Evolutionary conservation across 2,888 invertebrate genomes (phyloP).

Genomic region (Sesamia inferens): DNA sequence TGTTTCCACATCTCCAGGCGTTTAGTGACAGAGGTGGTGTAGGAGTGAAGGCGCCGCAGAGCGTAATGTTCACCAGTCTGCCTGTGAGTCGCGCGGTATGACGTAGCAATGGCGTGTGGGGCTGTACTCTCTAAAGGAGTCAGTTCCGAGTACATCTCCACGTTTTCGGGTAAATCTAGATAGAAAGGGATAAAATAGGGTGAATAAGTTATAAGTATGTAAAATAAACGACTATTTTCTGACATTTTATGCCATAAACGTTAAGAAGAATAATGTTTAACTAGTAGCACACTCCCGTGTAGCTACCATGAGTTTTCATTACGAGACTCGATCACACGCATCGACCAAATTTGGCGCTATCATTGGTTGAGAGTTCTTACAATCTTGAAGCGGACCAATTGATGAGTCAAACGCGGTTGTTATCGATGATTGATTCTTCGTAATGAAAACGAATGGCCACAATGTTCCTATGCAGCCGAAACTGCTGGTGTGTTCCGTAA

Average conservation of each 20-base stretch:
- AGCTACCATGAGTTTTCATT: too few relatives aligned
- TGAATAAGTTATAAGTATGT: background rate
- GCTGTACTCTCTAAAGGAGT: conserved; percentile 94
- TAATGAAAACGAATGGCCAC: too few relatives aligned
- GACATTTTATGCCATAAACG: too few relatives aligned
- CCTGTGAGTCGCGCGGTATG: conserved; percentile 97
- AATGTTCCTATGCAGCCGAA: background rate
- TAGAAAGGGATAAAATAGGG: background rate
- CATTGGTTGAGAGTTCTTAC: too few relatives aligned
- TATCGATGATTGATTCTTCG: too few relatives aligned
- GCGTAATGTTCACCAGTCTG: conserved; percentile 96
- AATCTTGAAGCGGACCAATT: too few relatives aligned
- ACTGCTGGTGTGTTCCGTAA: background rate
- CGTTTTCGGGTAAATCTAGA: conserved; percentile 95
- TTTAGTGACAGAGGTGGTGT: conserved; percentile 94
- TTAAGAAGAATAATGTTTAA: background rate
- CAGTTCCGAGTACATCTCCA: conserved; percentile 97
- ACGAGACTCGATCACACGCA: too few relatives aligned
- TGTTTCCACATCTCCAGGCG: conserved; percentile 99
- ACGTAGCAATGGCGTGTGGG: conserved; percentile 94
- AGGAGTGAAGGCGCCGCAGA: conserved; percentile 96
- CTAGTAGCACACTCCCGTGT: background rate
- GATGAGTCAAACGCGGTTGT: too few relatives aligned
- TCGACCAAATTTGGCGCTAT: too few relatives aligned
- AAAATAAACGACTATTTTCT: background rate